Conservation (phyloP, 2,888 invertebrate genomes). For the Drosophila acutilabella region DNA sequence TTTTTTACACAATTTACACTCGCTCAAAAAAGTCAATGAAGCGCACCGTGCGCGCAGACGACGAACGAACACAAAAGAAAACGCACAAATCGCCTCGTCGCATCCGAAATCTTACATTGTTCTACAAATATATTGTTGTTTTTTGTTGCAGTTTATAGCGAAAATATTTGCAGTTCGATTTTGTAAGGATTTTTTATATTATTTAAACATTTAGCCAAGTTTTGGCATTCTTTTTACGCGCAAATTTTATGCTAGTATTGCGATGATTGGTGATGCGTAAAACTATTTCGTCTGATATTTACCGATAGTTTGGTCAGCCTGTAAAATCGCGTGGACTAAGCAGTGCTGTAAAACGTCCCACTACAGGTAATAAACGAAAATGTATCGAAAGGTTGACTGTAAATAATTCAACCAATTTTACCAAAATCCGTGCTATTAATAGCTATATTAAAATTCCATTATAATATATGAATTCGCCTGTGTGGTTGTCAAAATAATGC, state of each 20-base stretch:
- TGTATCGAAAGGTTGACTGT: not conserved
- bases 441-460: no score
- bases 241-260: conserved; percentile 59
- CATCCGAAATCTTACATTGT: conserved; percentile 44
- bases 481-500: no score
- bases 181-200: conserved; percentile 24
- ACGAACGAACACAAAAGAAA: conserved; percentile 71
- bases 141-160: not conserved
- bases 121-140: conserved; percentile 8
- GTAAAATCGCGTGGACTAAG: conserved; percentile 39
- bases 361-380: not conserved
- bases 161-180: conserved; percentile 21
- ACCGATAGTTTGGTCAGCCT: conserved; percentile 26
- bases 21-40: conserved; percentile 75
- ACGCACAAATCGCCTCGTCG: conserved; percentile 42
- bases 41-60: conserved; percentile 70
- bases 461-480: not conserved
- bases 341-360: conserved; percentile 31
- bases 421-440: no score
- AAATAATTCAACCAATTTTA: no score
- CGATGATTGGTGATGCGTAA: conserved; percentile 55
- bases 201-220: conserved; percentile 37
- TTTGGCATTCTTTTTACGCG: conserved; percentile 67
- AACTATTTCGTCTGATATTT: conserved; percentile 27
- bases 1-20: conserved; percentile 39